Evolutionary conservation across 1,140 invertebrate species (phyloP).

Genomic region (Tyrophagus putrescentiae): DNA sequence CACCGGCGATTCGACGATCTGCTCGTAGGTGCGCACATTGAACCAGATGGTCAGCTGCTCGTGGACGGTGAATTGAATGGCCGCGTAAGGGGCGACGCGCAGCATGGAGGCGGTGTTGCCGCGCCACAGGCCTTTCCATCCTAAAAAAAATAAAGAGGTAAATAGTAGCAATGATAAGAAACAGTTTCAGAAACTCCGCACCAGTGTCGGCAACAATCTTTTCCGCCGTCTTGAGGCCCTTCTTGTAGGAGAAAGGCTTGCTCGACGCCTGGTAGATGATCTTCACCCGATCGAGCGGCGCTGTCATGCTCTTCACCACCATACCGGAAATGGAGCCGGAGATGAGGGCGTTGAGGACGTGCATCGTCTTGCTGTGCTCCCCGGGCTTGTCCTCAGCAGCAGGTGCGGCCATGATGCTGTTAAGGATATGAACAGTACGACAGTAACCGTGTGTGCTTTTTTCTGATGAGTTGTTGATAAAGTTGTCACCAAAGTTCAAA

Average conservation of each 20-base stretch:
- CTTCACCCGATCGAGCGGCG: not conserved
- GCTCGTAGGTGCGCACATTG: not conserved
- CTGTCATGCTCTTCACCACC: not conserved
- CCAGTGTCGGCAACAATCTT: not conserved
- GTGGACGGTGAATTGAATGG: slow-evolving; percentile 3
- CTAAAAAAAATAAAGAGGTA: not conserved
- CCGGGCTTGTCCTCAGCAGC: not conserved
- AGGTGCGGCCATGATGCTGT: no score
- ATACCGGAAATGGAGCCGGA: not conserved
- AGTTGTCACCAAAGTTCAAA: no score
- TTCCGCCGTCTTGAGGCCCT: not conserved
- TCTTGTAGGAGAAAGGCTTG: not conserved
- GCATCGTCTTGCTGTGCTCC: not conserved
- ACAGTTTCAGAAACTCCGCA: not conserved
- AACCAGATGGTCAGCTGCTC: not conserved
- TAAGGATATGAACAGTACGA: no score
- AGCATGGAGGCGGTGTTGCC: slow-evolving; percentile 3
- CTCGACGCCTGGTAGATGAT: not conserved
- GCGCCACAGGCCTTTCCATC: not conserved
- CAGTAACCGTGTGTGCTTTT: no score
- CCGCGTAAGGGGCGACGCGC: not conserved
- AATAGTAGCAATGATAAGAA: not conserved
- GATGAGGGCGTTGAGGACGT: not conserved
- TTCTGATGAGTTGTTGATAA: no score
- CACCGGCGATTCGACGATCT: not conserved